Percentiles rank a stretch among this genome's conserved stretches.
Evolutionary conservation across 2,888 invertebrate genomes (phyloP).

Genomic region (Drosophila melanosoma): DNA sequence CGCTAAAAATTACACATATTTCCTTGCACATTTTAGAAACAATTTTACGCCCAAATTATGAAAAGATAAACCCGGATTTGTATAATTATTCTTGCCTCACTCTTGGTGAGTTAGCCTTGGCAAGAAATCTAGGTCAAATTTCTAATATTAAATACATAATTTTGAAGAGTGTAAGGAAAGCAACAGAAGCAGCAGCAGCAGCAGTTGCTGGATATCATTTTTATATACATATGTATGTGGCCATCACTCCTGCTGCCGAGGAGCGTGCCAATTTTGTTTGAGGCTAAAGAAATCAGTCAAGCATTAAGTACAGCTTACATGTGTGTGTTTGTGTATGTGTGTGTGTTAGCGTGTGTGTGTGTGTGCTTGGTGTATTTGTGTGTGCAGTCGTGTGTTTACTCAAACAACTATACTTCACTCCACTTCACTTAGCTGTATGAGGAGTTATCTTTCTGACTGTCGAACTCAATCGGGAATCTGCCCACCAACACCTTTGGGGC

Average conservation of each 20-base stretch:
- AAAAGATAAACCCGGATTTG: not conserved
- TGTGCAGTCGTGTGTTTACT: slow-evolving; percentile 23
- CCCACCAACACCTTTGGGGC: slow-evolving; percentile 51
- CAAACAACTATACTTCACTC: slow-evolving; percentile 19
- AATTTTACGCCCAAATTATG: no score
- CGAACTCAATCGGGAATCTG: slow-evolving; percentile 40
- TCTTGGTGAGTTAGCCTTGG: not conserved
- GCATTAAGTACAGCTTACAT: slow-evolving; percentile 58
- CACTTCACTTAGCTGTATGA: slow-evolving; percentile 8
- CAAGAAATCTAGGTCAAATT: not conserved
- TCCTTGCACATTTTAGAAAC: not conserved
- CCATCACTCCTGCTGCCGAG: slow-evolving; percentile 23
- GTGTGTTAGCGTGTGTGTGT: slow-evolving; percentile 1
- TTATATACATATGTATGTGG: slow-evolving; percentile 24
- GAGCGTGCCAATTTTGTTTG: slow-evolving; percentile 65
- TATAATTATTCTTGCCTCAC: not conserved
- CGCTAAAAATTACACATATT: no score
- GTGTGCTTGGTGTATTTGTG: slow-evolving; percentile 4
- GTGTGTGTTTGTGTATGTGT: slow-evolving; percentile 12
- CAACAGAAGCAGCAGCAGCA: slow-evolving; percentile 16
- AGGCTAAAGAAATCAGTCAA: slow-evolving; percentile 75
- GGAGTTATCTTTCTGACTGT: slow-evolving; percentile 43
- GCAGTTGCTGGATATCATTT: slow-evolving; percentile 45
- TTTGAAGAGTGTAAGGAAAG: slow-evolving; percentile 13
- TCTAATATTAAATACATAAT: not conserved